phyloP scores from a whole-genome alignment of 2,113 vertebrate genomes.

The Origma solitaria region DNA sequence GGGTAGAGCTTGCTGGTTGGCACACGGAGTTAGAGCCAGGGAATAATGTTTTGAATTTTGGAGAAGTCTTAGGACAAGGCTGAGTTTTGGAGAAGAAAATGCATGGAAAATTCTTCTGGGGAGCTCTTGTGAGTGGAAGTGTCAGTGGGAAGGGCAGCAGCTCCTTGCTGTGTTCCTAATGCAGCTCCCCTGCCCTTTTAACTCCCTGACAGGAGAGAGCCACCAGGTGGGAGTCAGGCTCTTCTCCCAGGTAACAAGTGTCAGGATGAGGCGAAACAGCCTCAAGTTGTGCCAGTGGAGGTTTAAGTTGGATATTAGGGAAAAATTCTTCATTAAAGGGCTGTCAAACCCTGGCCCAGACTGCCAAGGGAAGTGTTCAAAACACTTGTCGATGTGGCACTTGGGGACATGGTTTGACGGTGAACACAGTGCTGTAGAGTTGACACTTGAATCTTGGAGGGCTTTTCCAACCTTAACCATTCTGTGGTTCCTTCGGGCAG shows the following conservation, averaged over 20 bases:
- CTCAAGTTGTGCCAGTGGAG: neutral
- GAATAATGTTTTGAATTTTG: neutral
- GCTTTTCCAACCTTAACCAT: neutral
- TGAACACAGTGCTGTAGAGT: neutral
- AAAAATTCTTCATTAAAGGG: neutral
- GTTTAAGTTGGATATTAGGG: neutral
- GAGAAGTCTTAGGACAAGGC: accelerated
- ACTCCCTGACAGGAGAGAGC: neutral
- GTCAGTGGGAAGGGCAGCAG: neutral
- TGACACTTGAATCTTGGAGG: neutral
- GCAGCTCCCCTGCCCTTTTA: neutral
- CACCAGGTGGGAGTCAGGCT: accelerated
- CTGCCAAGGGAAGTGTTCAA: neutral
- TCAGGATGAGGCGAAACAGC: neutral
- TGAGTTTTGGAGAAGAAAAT: neutral
- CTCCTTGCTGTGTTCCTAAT: neutral
- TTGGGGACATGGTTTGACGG: neutral
- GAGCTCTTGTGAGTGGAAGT: neutral
- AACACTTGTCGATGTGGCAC: neutral
- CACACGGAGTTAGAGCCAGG: neutral
- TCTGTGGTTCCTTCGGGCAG: neutral
- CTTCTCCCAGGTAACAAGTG: neutral
- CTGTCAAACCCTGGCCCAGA: neutral
- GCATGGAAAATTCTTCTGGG: neutral
- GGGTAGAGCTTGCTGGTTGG: neutral